Conservation (phyloP, 2,888 invertebrate species). For the Cheilosia impressa region DNA sequence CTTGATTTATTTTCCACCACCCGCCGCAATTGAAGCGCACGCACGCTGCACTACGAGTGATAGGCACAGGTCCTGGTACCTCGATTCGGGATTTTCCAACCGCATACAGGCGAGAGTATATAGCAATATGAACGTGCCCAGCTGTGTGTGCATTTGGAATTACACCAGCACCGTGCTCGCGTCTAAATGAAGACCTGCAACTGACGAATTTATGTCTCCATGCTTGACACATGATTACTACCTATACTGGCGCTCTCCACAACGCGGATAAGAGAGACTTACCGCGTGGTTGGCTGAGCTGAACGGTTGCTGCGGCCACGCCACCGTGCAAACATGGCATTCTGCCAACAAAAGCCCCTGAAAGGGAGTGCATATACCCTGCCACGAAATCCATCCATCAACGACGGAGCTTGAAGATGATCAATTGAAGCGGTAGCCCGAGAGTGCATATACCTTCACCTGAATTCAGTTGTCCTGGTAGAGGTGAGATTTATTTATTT, state of each 20-base stretch:
- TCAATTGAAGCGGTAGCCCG: slow-evolving; percentile 45
- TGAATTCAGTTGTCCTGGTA: background rate
- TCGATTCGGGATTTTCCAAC: slow-evolving; percentile 34
- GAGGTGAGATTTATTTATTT: slow-evolving; percentile 32
- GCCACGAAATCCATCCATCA: slow-evolving; percentile 60
- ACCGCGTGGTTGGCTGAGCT: slow-evolving; percentile 57
- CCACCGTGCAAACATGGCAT: slow-evolving; percentile 46
- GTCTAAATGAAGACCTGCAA: slow-evolving; percentile 65
- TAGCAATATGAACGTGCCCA: background rate
- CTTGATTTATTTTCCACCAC: slow-evolving; percentile 55
- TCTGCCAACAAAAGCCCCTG: slow-evolving; percentile 41
- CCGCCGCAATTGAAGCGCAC: slow-evolving; percentile 35
- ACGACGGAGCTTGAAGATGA: slow-evolving; percentile 59
- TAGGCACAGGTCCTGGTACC: slow-evolving; percentile 34
- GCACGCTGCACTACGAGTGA: slow-evolving; percentile 29
- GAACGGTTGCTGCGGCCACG: slow-evolving; percentile 18
- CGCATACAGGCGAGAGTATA: background rate
- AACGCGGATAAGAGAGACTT: slow-evolving; percentile 59
- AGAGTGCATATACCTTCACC: background rate
- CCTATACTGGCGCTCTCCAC: slow-evolving; percentile 32
- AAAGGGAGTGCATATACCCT: slow-evolving; percentile 4
- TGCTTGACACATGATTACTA: slow-evolving; percentile 72
- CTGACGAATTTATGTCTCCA: slow-evolving; percentile 71
- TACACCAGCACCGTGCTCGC: slow-evolving; percentile 28
- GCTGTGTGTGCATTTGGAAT: slow-evolving; percentile 20